Percentiles rank a stretch among this genome's conserved stretches.
phyloP scores from a whole-genome alignment of 2,113 vertebrate species.

The Donacobius atricapilla region DNA sequence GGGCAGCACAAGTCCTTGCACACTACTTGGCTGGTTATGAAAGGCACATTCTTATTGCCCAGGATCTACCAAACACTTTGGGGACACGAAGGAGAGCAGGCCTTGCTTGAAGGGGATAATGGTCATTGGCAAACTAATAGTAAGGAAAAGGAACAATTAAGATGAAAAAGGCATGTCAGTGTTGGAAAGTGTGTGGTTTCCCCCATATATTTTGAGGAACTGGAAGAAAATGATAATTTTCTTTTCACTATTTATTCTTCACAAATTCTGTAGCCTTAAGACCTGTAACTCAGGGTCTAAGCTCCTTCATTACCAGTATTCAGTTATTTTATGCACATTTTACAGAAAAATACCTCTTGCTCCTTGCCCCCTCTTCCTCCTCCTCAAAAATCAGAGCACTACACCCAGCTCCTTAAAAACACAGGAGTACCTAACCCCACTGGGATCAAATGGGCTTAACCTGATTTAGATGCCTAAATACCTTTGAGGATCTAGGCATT shows the following conservation, averaged over 20 bases:
- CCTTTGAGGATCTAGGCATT: slow-evolving; percentile 1
- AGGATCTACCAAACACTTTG: not conserved
- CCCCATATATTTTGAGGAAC: not conserved
- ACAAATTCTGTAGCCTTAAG: not conserved
- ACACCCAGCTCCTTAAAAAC: not conserved
- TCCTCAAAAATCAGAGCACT: not conserved
- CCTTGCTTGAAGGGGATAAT: not conserved
- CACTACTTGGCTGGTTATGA: not conserved
- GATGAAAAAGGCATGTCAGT: not conserved
- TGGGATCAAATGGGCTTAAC: not conserved
- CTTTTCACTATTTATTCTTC: not conserved
- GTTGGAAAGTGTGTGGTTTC: not conserved
- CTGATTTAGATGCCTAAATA: not conserved
- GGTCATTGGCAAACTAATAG: not conserved
- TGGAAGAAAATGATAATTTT: not conserved
- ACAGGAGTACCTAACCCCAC: not conserved
- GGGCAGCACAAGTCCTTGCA: not conserved
- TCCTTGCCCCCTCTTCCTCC: not conserved
- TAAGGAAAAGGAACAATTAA: not conserved
- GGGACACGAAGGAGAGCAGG: not conserved
- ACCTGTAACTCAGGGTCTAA: not conserved
- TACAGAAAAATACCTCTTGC: not conserved
- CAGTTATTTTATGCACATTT: not conserved
- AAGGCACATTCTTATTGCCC: not conserved
- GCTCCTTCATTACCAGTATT: not conserved